Percentiles rank a stretch among this genome's conserved stretches.
phyloP scores from a whole-genome alignment of 2,113 vertebrate species.

The Chionodraco myersi region DNA sequence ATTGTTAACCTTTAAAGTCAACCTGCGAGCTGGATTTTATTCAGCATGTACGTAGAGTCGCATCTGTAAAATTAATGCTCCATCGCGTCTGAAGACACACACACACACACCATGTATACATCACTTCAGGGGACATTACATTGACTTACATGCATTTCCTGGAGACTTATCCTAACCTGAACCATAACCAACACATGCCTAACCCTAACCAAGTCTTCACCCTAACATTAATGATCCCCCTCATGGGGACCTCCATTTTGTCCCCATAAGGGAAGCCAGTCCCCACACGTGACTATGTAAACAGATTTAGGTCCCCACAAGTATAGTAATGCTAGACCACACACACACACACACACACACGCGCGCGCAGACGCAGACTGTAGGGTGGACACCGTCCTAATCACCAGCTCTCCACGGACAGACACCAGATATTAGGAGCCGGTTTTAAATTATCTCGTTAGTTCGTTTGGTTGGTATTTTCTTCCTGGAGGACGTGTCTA shows the following conservation, averaged over 20 bases:
- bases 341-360: constrained; percentile 13
- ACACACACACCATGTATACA: too few species aligned
- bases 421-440: constrained; percentile 58
- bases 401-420: constrained; percentile 51
- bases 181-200: too few species aligned
- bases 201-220: too few species aligned
- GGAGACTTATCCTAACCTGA: too few species aligned
- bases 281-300: too few species aligned
- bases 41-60: constrained; percentile 9
- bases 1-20: constrained; percentile 34
- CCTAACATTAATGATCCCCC: too few species aligned
- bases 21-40: constrained; percentile 34
- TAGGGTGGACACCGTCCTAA: constrained; percentile 21
- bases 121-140: too few species aligned
- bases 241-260: too few species aligned
- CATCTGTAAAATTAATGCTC: constrained; percentile 42
- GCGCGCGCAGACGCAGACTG: constrained; percentile 12
- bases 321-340: too few species aligned
- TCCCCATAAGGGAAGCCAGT: too few species aligned
- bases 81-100: constrained; percentile 2
- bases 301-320: too few species aligned
- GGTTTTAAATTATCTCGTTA: constrained; percentile 58
- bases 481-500: constrained; percentile 65
- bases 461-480: constrained; percentile 60
- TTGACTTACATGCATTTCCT: too few species aligned